These are phyloP conservation scores for Dichetophora obliterata DNA, from an alignment of 2,888 invertebrate species.

Conservation along the genomic window DNA sequence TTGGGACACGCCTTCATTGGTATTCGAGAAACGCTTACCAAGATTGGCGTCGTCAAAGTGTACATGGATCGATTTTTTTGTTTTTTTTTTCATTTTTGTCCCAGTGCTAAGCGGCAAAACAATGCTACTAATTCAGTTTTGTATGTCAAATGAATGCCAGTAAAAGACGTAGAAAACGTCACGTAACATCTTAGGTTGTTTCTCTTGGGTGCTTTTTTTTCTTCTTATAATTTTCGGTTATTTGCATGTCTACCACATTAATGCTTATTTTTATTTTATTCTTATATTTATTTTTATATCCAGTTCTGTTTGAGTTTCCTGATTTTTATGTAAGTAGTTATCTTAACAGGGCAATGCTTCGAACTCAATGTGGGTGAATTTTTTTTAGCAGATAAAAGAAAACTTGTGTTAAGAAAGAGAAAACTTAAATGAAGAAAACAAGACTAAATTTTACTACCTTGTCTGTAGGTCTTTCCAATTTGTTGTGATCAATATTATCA, in stretches of 20 bases:
- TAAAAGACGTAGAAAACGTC: not conserved
- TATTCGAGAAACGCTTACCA: not conserved
- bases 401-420: too few species aligned
- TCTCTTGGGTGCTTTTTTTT: too few species aligned
- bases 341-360: too few species aligned
- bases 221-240: not conserved
- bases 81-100: not conserved
- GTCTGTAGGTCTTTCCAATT: too few species aligned
- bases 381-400: too few species aligned
- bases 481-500: too few species aligned
- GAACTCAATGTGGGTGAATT: too few species aligned
- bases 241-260: constrained; percentile 4
- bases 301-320: too few species aligned
- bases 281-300: too few species aligned
- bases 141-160: constrained; percentile 1
- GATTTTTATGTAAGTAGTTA: too few species aligned
- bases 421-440: too few species aligned
- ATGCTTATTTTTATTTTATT: constrained; percentile 7
- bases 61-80: not conserved
- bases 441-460: too few species aligned
- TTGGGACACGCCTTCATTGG: not conserved
- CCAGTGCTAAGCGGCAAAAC: not conserved
- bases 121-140: constrained; percentile 16
- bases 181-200: not conserved
- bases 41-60: not conserved